These are phyloP conservation scores for Peromyscus maniculatus DNA, from an alignment of 2,113 vertebrate genomes.

Conservation along the genomic window DNA sequence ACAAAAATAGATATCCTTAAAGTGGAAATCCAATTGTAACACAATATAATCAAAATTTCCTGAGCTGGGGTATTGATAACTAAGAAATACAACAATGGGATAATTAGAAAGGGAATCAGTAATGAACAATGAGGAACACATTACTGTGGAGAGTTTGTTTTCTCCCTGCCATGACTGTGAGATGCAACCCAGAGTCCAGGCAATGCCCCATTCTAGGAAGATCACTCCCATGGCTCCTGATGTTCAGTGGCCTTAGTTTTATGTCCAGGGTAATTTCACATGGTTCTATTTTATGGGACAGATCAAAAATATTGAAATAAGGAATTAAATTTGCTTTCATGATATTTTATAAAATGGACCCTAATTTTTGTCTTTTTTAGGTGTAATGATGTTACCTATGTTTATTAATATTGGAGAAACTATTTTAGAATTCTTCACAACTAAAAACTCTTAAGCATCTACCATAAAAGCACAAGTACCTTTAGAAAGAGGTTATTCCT, in stretches of 20 bases:
- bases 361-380: not conserved
- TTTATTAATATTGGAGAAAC: not conserved
- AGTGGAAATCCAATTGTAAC: not conserved
- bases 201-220: not conserved
- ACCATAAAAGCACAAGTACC: slow-evolving; percentile 29
- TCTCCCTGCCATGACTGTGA: not conserved
- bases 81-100: not conserved
- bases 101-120: not conserved
- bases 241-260: not conserved
- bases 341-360: not conserved
- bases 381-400: not conserved
- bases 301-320: not conserved
- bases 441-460: slow-evolving; percentile 29
- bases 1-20: not conserved
- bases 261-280: not conserved
- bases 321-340: not conserved
- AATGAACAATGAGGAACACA: not conserved
- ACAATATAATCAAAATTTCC: not conserved
- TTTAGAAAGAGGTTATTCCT: slow-evolving; percentile 22
- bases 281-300: not conserved
- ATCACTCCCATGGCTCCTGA: not conserved
- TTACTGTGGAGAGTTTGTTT: not conserved
- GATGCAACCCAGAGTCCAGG: not conserved
- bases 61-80: not conserved
- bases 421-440: not conserved